Conservation (phyloP, 2,888 invertebrate species). For the Ferdinandea cuprea region DNA sequence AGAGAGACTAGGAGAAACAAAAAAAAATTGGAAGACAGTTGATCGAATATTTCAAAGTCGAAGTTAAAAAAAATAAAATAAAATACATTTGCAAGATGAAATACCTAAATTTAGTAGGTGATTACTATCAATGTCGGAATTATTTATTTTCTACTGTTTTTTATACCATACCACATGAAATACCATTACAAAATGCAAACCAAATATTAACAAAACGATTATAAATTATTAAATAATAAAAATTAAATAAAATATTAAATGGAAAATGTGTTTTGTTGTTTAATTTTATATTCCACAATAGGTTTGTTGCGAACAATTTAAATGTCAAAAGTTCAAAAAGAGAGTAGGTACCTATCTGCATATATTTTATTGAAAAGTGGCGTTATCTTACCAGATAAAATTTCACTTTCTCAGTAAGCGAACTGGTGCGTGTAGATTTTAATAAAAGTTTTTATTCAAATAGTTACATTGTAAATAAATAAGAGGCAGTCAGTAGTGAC, state of each 20-base stretch:
- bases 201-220: slow-evolving; percentile 64
- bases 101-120: slow-evolving; percentile 48
- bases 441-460: too few relatives aligned
- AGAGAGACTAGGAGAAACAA: too few relatives aligned
- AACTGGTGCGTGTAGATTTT: too few relatives aligned
- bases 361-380: too few relatives aligned
- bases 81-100: slow-evolving; percentile 15
- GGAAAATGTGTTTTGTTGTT: not conserved
- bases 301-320: too few relatives aligned
- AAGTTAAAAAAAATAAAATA: slow-evolving; percentile 34
- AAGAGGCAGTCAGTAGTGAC: too few relatives aligned
- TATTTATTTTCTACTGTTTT: slow-evolving; percentile 74
- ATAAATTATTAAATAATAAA: slow-evolving; percentile 70
- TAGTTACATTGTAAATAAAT: too few relatives aligned
- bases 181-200: slow-evolving; percentile 62
- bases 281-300: not conserved
- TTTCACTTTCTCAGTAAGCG: too few relatives aligned
- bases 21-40: slow-evolving; percentile 13
- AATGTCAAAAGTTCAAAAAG: too few relatives aligned
- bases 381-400: too few relatives aligned
- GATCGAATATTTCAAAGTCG: slow-evolving; percentile 18
- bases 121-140: slow-evolving; percentile 70
- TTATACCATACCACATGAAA: slow-evolving; percentile 72
- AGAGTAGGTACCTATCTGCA: too few relatives aligned
- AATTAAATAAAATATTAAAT: slow-evolving; percentile 49